Percentiles rank a stretch among this genome's conserved stretches.
phyloP scores from a whole-genome alignment of 2,113 vertebrate species.

The Pampusana beccarii region DNA sequence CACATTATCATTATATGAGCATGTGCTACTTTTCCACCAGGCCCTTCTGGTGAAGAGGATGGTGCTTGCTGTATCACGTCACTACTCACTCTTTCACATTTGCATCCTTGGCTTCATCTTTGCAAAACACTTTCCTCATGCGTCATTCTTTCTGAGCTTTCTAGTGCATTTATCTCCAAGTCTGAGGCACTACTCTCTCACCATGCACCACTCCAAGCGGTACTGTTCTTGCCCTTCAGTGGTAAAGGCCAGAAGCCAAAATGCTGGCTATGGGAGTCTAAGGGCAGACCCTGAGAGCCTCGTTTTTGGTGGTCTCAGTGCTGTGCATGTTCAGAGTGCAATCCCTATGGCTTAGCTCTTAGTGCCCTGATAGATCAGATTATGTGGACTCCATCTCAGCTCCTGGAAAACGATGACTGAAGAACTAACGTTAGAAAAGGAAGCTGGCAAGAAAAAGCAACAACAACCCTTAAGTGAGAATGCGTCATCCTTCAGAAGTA shows the following conservation, averaged over 20 bases:
- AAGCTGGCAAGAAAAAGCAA: neutral
- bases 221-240: neutral
- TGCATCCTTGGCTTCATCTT: conserved; percentile 8
- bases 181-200: neutral
- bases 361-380: neutral
- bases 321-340: neutral
- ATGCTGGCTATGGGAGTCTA: neutral
- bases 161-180: neutral
- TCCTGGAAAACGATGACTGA: neutral
- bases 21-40: neutral
- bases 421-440: neutral
- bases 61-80: neutral
- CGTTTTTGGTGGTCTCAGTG: neutral
- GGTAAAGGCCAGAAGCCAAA: neutral
- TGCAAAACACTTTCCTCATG: neutral
- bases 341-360: neutral
- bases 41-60: neutral
- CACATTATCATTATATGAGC: neutral
- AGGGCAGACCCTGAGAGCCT: neutral
- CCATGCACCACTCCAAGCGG: neutral
- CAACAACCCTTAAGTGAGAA: neutral
- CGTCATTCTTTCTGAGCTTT: neutral
- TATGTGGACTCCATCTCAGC: neutral
- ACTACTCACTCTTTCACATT: neutral
- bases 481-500: neutral